Conservation (phyloP, 2,113 vertebrate genomes). For the Xenus cinereus region DNA sequence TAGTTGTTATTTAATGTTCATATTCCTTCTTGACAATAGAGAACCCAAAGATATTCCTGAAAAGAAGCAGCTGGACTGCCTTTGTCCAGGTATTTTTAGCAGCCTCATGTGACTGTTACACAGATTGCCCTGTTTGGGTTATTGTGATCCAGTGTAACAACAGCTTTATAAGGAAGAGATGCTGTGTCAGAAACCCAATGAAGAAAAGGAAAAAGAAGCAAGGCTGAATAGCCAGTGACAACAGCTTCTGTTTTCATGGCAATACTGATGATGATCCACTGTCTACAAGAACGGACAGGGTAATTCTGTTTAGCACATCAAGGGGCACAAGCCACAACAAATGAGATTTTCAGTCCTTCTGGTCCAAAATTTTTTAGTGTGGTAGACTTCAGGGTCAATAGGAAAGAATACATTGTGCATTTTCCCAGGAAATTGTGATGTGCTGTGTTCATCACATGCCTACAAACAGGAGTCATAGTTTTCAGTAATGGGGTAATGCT, state of each 20-base stretch:
- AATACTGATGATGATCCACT: not conserved
- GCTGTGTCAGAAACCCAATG: not conserved
- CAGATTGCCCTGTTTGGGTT: not conserved
- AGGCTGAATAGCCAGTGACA: not conserved
- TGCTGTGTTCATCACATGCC: not conserved
- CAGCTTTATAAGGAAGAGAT: not conserved
- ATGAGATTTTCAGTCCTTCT: not conserved
- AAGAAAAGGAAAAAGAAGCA: not conserved
- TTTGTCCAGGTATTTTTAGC: not conserved
- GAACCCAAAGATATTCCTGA: not conserved
- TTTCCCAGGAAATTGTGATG: not conserved
- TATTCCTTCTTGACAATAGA: not conserved
- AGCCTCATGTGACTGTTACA: not conserved
- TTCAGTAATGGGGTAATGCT: not conserved
- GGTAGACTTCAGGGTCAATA: not conserved
- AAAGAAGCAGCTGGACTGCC: not conserved
- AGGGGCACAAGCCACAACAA: not conserved
- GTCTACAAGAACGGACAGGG: not conserved
- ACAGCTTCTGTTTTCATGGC: not conserved
- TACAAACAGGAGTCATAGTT: not conserved
- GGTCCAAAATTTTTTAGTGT: not conserved
- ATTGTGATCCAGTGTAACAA: not conserved
- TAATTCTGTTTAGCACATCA: not conserved
- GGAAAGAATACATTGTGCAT: not conserved
- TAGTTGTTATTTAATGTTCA: not conserved